phyloP scores from a whole-genome alignment of 2,888 invertebrate species.

The Cantharis nigra region DNA sequence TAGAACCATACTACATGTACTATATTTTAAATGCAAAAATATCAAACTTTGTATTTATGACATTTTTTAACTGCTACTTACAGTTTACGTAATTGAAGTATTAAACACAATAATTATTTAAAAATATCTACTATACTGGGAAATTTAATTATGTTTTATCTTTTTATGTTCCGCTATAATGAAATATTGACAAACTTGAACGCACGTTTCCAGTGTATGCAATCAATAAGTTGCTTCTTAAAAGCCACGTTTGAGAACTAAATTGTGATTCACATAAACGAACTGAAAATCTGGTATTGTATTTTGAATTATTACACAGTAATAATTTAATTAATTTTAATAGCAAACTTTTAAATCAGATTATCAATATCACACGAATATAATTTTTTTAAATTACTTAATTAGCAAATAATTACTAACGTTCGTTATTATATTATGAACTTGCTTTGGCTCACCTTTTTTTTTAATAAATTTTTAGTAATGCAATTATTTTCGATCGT shows the following conservation, averaged over 20 bases:
- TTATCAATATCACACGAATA: too few relatives aligned
- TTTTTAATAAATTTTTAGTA: too few relatives aligned
- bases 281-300: neutral
- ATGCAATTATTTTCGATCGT: too few relatives aligned
- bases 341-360: too few relatives aligned
- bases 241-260: constrained; percentile 3
- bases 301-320: neutral
- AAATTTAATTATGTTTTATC: neutral
- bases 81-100: neutral
- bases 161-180: constrained; percentile 7
- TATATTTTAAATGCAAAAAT: too few relatives aligned
- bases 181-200: constrained; percentile 11
- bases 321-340: neutral
- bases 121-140: neutral
- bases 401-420: too few relatives aligned
- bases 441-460: too few relatives aligned
- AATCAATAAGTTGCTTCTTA: constrained; percentile 21
- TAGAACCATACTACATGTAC: too few relatives aligned
- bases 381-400: too few relatives aligned
- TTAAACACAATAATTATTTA: neutral
- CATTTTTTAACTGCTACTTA: too few relatives aligned
- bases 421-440: too few relatives aligned
- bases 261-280: neutral
- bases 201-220: constrained; percentile 14
- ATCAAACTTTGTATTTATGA: too few relatives aligned